Conservation (phyloP, 2,797 vertebrate genomes). For the Danio aesculapii region DNA sequence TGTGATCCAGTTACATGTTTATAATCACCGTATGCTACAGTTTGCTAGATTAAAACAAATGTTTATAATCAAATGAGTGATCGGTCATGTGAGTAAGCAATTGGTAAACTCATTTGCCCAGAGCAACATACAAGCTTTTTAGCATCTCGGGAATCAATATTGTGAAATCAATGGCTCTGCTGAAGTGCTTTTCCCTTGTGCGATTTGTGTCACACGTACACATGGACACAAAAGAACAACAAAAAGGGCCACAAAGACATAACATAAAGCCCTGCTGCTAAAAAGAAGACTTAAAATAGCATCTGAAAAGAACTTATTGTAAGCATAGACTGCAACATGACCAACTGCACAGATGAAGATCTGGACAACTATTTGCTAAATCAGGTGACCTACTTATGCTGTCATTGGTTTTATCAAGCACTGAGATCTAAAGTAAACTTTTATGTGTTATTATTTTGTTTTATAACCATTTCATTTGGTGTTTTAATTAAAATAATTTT, state of each 20-base stretch:
- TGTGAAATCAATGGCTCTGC: constrained; percentile 61
- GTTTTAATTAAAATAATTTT: no score
- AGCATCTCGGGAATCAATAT: constrained; percentile 57
- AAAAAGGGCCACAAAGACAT: constrained; percentile 20
- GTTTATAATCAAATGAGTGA: constrained; percentile 29
- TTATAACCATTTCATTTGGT: no score
- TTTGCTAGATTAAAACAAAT: background rate
- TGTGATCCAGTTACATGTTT: background rate
- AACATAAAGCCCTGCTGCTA: constrained; percentile 14
- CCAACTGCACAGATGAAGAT: constrained; percentile 75
- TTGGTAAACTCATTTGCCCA: constrained; percentile 37
- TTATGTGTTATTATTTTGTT: no score
- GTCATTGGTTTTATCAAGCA: background rate
- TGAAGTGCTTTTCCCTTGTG: constrained; percentile 55
- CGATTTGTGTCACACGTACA: constrained; percentile 46
- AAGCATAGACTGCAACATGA: constrained; percentile 68
- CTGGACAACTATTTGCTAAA: constrained; percentile 77
- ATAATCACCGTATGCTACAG: background rate
- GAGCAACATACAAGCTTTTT: constrained; percentile 54
- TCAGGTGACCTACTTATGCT: constrained; percentile 74
- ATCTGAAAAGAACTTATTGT: background rate
- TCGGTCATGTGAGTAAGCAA: constrained; percentile 45
- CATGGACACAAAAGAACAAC: constrained; percentile 32
- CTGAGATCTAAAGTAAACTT: no score
- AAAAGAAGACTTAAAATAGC: constrained; percentile 10